These are phyloP conservation scores for Dendronephthya gigantea DNA, from an alignment of 64 coral and sea anemone species.

Conservation along the genomic window DNA sequence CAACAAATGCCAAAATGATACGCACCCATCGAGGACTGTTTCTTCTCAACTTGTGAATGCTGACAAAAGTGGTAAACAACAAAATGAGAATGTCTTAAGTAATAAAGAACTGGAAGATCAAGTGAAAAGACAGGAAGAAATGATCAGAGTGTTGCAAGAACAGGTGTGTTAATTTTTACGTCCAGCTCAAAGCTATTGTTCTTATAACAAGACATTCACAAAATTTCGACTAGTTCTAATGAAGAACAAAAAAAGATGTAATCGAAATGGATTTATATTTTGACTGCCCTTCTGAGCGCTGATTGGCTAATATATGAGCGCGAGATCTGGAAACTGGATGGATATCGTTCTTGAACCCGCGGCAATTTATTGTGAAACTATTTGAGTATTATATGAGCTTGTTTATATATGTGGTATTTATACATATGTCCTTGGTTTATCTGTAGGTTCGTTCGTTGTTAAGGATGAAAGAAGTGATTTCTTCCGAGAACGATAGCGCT, in stretches of 20 bases:
- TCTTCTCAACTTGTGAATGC: background rate
- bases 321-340: too few species aligned
- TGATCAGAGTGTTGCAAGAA: background rate
- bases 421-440: background rate
- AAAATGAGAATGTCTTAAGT: background rate
- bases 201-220: too few species aligned
- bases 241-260: too few species aligned
- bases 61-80: background rate
- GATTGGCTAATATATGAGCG: too few species aligned
- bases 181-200: too few species aligned
- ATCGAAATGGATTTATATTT: too few species aligned
- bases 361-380: too few species aligned
- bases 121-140: slow-evolving; percentile 8
- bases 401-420: too few species aligned
- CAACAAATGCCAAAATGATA: background rate
- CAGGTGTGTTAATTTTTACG: background rate
- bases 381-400: too few species aligned
- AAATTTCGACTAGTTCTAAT: too few species aligned
- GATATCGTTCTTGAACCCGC: too few species aligned
- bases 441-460: background rate
- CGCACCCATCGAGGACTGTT: background rate
- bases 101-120: slow-evolving; percentile 8
- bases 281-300: too few species aligned
- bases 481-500: background rate
- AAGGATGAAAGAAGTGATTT: background rate